A percentile compares a stretch with the other conserved stretches of the same genome.
These are phyloP conservation scores for Drosophila sordidapex DNA, from an alignment of 2,888 invertebrate species.

Conservation along the genomic window DNA sequence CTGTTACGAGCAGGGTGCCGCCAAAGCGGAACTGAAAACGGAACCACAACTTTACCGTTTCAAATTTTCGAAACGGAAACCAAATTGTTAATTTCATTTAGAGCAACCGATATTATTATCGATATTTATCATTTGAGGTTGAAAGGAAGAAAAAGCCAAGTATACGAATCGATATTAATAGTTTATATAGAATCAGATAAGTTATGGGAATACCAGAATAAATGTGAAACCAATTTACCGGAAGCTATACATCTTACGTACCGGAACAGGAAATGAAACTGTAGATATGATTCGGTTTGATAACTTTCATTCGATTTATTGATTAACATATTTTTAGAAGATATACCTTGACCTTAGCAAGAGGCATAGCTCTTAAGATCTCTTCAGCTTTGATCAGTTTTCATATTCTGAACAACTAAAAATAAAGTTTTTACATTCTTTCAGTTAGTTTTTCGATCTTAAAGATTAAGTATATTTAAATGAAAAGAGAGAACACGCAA, in stretches of 20 bases:
- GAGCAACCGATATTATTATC: background rate
- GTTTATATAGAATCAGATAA: background rate
- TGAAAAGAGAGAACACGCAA: background rate
- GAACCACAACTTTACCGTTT: background rate
- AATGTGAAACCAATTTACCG: background rate
- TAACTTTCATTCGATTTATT: background rate
- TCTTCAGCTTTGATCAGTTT: too few relatives aligned
- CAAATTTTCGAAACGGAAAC: background rate
- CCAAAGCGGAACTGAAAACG: background rate
- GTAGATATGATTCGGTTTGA: background rate
- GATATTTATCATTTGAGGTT: background rate
- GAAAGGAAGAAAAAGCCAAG: background rate
- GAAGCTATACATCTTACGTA: background rate
- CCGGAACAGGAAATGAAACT: background rate
- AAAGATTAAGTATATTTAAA: background rate
- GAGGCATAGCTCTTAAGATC: too few relatives aligned
- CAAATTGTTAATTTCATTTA: background rate
- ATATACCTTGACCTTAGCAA: too few relatives aligned
- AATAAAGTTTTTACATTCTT: background rate
- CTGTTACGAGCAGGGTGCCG: constrained; percentile 1
- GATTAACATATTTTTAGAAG: too few relatives aligned
- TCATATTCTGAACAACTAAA: background rate
- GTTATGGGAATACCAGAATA: background rate
- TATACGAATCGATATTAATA: background rate
- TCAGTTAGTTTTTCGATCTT: background rate